Conservation (phyloP, 1,140 invertebrate genomes). For the Papilio xuthus region DNA sequence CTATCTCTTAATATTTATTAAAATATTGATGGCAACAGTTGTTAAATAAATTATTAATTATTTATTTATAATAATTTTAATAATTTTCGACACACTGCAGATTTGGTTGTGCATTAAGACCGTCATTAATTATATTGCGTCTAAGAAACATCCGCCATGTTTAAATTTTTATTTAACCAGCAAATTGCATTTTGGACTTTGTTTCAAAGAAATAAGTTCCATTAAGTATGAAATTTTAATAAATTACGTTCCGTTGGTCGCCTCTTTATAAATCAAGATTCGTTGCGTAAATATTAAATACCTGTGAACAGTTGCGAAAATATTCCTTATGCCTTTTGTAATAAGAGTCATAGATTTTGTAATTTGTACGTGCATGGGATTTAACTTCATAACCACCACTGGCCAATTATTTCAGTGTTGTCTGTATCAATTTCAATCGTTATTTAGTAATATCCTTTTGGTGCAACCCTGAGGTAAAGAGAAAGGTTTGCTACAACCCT, state of each 20-base stretch:
- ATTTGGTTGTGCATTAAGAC: conserved; percentile 19
- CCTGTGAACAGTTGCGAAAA: conserved; percentile 25
- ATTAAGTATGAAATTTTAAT: conserved; percentile 32
- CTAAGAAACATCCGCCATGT: conserved; percentile 35
- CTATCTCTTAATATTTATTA: too few relatives aligned
- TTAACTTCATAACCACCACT: conserved; percentile 12
- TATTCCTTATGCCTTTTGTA: conserved; percentile 29
- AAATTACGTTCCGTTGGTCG: conserved; percentile 47
- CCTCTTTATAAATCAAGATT: conserved; percentile 45
- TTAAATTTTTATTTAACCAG: conserved; percentile 17
- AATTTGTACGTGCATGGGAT: conserved; percentile 17
- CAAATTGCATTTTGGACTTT: conserved; percentile 21
- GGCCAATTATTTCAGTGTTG: conserved; percentile 36
- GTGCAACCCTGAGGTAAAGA: conserved; percentile 40
- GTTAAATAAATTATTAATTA: background rate
- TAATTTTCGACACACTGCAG: conserved; percentile 17
- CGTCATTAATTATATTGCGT: conserved; percentile 31
- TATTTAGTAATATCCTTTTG: conserved; percentile 61
- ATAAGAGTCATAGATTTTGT: conserved; percentile 31
- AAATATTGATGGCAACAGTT: too few relatives aligned
- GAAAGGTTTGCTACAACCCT: conserved; percentile 42
- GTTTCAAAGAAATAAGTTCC: conserved; percentile 15
- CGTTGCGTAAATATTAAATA: conserved; percentile 46
- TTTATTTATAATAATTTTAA: conserved; percentile 9
- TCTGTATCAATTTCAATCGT: conserved; percentile 52